These are phyloP conservation scores for Nyctereutes procyonoides DNA, from an alignment of 2,113 vertebrate species.

Conservation along the genomic window DNA sequence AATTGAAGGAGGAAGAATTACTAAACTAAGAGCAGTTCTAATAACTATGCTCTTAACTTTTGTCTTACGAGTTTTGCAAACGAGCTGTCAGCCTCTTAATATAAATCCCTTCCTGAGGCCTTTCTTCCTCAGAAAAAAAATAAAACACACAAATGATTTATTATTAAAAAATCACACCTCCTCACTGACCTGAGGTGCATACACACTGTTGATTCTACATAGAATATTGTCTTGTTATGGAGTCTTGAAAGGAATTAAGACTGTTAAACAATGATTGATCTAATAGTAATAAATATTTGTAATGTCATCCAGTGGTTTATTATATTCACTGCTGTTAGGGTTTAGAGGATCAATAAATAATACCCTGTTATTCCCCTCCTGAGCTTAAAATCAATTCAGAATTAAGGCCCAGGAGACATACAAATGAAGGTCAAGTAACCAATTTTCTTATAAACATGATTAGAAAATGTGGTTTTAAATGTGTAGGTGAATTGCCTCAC, in stretches of 20 bases:
- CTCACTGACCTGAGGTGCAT: background rate
- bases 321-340: slow-evolving; percentile 39
- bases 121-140: slow-evolving; percentile 12
- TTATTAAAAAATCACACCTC: background rate
- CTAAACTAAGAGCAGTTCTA: background rate
- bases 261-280: slow-evolving; percentile 48
- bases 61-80: slow-evolving; percentile 20
- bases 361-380: background rate
- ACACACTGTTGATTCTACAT: background rate
- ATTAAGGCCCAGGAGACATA: slow-evolving; percentile 26
- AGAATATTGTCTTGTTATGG: slow-evolving; percentile 6
- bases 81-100: slow-evolving; percentile 32
- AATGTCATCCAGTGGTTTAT: slow-evolving; percentile 47
- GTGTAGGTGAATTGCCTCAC: background rate
- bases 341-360: slow-evolving; percentile 62
- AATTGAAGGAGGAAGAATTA: background rate
- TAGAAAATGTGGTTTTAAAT: slow-evolving; percentile 36
- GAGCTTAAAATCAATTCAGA: slow-evolving; percentile 53
- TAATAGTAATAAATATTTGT: slow-evolving; percentile 45
- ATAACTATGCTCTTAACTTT: background rate
- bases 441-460: slow-evolving; percentile 44
- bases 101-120: slow-evolving; percentile 28
- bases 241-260: slow-evolving; percentile 36
- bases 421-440: slow-evolving; percentile 3
- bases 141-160: slow-evolving; percentile 23